Evolutionary conservation across 2,797 vertebrate genomes (phyloP), one percentile per base, ranked within the genome.

Genomic region (Spea hammondii): DNA sequence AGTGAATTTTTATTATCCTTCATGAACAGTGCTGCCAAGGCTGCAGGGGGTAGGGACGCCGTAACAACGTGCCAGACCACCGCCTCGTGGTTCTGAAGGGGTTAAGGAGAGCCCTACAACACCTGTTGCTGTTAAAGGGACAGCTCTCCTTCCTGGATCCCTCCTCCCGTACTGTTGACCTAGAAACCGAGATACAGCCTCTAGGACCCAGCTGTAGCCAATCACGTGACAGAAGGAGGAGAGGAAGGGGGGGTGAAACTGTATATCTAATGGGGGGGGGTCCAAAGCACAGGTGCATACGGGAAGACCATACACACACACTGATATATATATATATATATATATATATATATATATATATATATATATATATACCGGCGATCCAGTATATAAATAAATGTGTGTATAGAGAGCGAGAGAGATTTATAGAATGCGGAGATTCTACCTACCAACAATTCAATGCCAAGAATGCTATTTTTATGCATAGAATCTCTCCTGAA

Each of bases 91-190:
- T 57, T 12, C 54, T 69, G 73, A 65, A 66, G 6, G 60, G 13
- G 68, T 71, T 80, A 76, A 80, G 50, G 57, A 46, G 65, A 80
- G 73, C 59, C 53, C 11, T 50, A 59, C 14, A 49, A 47, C 67
- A 80, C 79, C 79, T 80, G 32, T 32, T 32, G 73, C 73, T 74
- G 65, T 79, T 79, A 74, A 79, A 79, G 78, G 55, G 55, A 51
- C 72, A 74, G 71, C 32, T 14, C 47, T 5, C 59, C 12, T 8
- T 12, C 50, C 8, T 44, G 6, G 9, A 1, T 14, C 71, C 72
- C 53, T 44, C 70, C 72, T 49, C 57, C 59, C 44, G 13, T 17
- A 46, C 48, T 12, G 51, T 46, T 76, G 79, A 80, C 79, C 79
- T 81, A 77, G 68, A 81, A 81, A 81, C 68, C 69, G 66, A 72